Base-by-base conservation (phyloP, 2,797 vertebrate species). In the Sternarchorhynchus goeldii region DNA sequence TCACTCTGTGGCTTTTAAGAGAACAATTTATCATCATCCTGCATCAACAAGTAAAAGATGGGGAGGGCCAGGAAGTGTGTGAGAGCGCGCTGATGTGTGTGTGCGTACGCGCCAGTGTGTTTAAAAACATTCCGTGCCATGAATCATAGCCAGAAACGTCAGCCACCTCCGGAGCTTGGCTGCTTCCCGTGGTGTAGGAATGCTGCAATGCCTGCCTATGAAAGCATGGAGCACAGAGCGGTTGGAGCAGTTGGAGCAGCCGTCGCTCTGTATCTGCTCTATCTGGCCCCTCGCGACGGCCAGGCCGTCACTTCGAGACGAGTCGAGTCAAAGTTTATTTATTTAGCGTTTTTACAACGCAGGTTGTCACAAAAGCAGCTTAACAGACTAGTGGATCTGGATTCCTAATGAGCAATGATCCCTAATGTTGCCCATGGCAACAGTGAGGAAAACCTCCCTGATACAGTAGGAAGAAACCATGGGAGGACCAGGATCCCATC, bases 21-120 rank as follows among this genome's bases (percentile, higher is more conserved):
- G 81, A 88, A 86, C 86, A 87, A 90, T 92, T 91, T 90, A 88
- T 92, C 89, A 88, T 83, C 79, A 72, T 83, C 83, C 88, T 84
- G 79, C 82, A 88, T 85, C 83, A 86, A 87, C 88, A 87, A 69
- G 57, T 45, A 53, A 60, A 53, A 63, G 62, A 62, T 4, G 68
- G 62, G 68, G 62, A 20, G 57, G 57, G 53, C 65, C 4, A 31
- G 67, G 53, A 34, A n/a, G 55, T 69, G 66, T 45, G 29, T n/a
- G 62, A n/a, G 29, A 34, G 14, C 57, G 63, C 56, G 32, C 20
- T 18, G 25, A 79, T n/a, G 66, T 69, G 71, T 68, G 72, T 41
- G 53, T 17, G 12, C 12, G 14, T 3, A 8, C 18, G 68, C 18
- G 50, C 21, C 53, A 1, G 7, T 59, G 65, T 75, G 34, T 71